These are phyloP conservation scores for Drosophila limbata DNA, from an alignment of 2,888 invertebrate genomes.

Conservation along the genomic window DNA sequence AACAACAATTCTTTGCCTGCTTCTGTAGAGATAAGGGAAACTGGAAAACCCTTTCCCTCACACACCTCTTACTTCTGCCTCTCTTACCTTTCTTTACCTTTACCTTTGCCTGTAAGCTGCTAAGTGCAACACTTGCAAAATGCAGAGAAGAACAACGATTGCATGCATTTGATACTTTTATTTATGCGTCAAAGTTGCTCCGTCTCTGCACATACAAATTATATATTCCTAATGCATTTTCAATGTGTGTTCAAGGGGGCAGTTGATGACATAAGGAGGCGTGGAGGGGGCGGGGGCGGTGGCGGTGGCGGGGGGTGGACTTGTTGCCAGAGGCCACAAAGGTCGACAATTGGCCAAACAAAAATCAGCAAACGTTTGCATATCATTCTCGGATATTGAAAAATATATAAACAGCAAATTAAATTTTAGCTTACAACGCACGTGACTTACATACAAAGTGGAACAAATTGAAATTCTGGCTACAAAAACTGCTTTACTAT, in stretches of 20 bases:
- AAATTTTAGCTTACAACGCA: conserved; percentile 65
- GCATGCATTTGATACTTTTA: conserved; percentile 47
- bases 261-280: not conserved
- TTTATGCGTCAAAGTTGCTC: conserved; percentile 43
- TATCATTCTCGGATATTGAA: conserved; percentile 60
- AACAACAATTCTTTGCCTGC: conserved; percentile 32
- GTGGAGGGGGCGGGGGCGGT: not conserved
- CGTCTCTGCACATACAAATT: conserved; percentile 36
- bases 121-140: conserved; percentile 27
- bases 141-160: conserved; percentile 18
- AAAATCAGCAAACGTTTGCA: conserved; percentile 59
- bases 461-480: not conserved
- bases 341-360: conserved; percentile 62
- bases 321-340: conserved; percentile 9
- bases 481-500: not conserved
- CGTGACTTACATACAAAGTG: conserved; percentile 55
- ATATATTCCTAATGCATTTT: conserved; percentile 58
- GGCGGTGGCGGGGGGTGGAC: not conserved
- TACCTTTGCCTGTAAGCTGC: not conserved
- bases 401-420: conserved; percentile 69
- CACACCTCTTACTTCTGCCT: no score
- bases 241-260: conserved; percentile 23
- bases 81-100: not conserved
- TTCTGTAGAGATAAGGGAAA: conserved; percentile 34
- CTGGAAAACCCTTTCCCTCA: not conserved